A percentile compares a stretch with the other conserved stretches of the same genome.
Evolutionary conservation across 2,888 invertebrate genomes (phyloP).

Genomic region (Perithous albicinctus): DNA sequence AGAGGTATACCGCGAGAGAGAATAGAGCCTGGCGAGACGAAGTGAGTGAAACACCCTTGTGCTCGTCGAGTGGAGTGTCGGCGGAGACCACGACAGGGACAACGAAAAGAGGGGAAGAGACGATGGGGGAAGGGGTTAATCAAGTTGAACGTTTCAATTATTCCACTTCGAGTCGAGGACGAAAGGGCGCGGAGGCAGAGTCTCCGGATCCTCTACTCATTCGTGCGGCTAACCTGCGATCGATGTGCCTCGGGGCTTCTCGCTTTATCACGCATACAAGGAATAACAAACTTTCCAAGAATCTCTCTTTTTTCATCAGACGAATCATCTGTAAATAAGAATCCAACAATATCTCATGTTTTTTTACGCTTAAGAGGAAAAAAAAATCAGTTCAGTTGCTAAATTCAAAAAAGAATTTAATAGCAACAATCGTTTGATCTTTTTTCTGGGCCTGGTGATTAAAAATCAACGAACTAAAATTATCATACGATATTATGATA

Average conservation of each 20-base stretch:
- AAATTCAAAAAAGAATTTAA: neutral
- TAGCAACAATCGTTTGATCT: neutral
- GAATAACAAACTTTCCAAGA: neutral
- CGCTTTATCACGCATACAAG: conserved; percentile 32
- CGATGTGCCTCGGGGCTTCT: conserved; percentile 56
- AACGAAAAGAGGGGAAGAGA: conserved; percentile 63
- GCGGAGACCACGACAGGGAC: conserved; percentile 51
- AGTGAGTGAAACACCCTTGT: conserved; percentile 55
- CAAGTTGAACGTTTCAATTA: conserved; percentile 73
- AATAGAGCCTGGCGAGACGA: conserved; percentile 44
- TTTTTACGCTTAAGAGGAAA: neutral
- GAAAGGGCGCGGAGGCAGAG: conserved; percentile 47
- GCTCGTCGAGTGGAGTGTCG: conserved; percentile 44
- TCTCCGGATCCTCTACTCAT: conserved; percentile 46
- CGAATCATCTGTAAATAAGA: neutral
- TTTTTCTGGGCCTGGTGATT: too few relatives aligned
- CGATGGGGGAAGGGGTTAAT: conserved; percentile 68
- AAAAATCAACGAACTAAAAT: too few relatives aligned
- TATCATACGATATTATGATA: too few relatives aligned
- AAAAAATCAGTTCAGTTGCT: too few relatives aligned
- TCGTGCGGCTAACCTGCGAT: conserved; percentile 64
- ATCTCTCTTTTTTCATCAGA: neutral
- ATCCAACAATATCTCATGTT: neutral
- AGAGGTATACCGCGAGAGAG: conserved; percentile 39
- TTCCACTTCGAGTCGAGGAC: conserved; percentile 70